Evolutionary conservation across 2,888 invertebrate genomes (phyloP), one percentile per base, ranked within the genome.

Genomic region (Sminthurides aquaticus): DNA sequence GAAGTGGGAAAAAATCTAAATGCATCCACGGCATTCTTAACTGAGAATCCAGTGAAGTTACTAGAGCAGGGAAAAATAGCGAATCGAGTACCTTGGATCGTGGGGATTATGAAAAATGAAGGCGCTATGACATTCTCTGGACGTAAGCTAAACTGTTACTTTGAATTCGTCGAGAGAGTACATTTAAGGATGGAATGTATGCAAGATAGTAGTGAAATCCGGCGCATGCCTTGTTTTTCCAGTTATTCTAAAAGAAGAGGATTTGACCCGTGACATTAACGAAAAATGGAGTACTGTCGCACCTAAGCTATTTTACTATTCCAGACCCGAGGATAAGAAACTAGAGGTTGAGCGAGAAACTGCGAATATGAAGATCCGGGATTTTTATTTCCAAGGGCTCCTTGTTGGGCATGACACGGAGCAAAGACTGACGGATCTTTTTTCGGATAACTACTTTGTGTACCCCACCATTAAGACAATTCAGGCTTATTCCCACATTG

Each of bases 371-470:
- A 57, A 58, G 29, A 63, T 63, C 20, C 63, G 63, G 27, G 29
- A 57, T 20, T 63, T 63, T 58, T 63, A 63, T 20, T 63, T 63
- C 29, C 34, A 49, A n/a, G 24, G 22, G 1, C 11, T 49, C 2
- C 18, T 49, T 27, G 29, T 63, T 11, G 63, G 58, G 1, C 25
- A 20, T 22, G 63, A 58, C 11, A 63, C 63, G 20, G 27, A 48
- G 25, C 49, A 58, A 20, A 48, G 26, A 25, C 22, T 63, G 5
- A 58, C 52, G 1, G 52, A 63, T 58, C 3, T 72, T 60, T 57
- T 67, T 8, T 49, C 66, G n/a, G 70, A 72, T 22, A 62, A 69
- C 34, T 69, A 64, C 22, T 68, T 72, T 27, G 15, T 61, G 2
- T 48, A 64, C 43, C 66, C 67, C 11, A 55, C 62, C n/a, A 11